Evolutionary conservation across 2,888 invertebrate genomes (phyloP).

Genomic region (Melieria crassipennis): DNA sequence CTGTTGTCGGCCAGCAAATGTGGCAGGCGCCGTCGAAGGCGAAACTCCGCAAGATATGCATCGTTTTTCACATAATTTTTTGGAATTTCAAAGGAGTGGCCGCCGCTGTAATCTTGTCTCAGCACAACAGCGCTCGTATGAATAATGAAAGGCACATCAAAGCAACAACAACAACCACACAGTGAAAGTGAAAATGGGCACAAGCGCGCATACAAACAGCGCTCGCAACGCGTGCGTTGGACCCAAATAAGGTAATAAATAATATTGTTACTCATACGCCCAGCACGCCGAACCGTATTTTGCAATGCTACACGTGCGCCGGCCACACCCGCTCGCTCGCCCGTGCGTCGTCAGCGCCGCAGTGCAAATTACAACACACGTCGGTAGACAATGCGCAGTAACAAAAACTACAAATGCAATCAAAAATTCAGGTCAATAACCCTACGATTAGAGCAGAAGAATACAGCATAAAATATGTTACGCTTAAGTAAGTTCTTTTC

Average conservation of each 20-base stretch:
- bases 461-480: not conserved
- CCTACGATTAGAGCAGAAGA: conserved; percentile 16
- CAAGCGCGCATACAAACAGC: not conserved
- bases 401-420: conserved; percentile 8
- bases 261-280: conserved; percentile 30
- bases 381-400: not conserved
- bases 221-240: not conserved
- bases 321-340: not conserved
- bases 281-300: conserved; percentile 1
- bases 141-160: not conserved
- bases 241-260: conserved; percentile 10
- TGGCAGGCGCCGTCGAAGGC: too few species aligned
- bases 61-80: too few species aligned
- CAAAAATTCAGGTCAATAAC: conserved; percentile 36
- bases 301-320: conserved; percentile 12
- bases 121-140: too few species aligned
- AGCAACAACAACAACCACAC: not conserved
- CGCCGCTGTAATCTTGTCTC: too few species aligned
- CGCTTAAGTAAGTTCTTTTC: conserved; percentile 2
- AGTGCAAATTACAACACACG: too few species aligned
- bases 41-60: too few species aligned
- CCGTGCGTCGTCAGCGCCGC: too few species aligned
- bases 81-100: too few species aligned
- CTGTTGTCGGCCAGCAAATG: too few species aligned
- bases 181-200: conserved; percentile 20